Base-by-base conservation (phyloP, 1,140 invertebrate species). In the Lordiphosa mommai region DNA sequence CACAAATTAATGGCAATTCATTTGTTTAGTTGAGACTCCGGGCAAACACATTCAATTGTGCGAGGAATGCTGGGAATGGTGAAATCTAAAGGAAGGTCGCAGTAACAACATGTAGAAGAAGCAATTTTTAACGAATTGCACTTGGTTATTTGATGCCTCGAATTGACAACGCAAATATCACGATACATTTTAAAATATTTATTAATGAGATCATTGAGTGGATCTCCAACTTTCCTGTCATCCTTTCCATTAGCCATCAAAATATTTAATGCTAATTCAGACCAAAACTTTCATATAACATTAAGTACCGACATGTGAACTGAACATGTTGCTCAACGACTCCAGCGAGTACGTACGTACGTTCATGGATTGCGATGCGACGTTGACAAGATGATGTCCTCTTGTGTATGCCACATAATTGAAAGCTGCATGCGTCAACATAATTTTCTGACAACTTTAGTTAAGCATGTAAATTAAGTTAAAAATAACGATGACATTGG, bases 401-500 rank as follows among this genome's bases (percentile, higher is more conserved):
- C 58, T 67, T 58, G 72, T 68, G 77, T 71, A 67, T 76, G 77
- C 71, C 63, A 76, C 77, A 82, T 82, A 82, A 84, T 82, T 82
- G 76, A 82, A 82, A 84, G 77, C 76, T 82, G 77, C 77, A 82
- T 77, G 77, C 72, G 77, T 77, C 77, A 82, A 82, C 79, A 85
- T 82, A 84, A 82, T 84, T 82, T 84, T 72, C 79, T 84, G 79
- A 77, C 77, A 82, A 82, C 77, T 82, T 82, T 82, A 82, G 77
- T 82, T 82, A 82, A 84, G 77, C 77, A 82, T 82, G 77, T 84
- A 82, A 82, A 82, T 82, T 82, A 77, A 76, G 73, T 82, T 73
- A 82, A 86, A 82, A 86, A 86, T 84, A 82, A 82, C 79, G 72
- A 85, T 85, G 77, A 85, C 77, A 82, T 84, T 85, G 77, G 79